Conservation (phyloP, 2,888 invertebrate genomes). For the Arctia plantaginis region DNA sequence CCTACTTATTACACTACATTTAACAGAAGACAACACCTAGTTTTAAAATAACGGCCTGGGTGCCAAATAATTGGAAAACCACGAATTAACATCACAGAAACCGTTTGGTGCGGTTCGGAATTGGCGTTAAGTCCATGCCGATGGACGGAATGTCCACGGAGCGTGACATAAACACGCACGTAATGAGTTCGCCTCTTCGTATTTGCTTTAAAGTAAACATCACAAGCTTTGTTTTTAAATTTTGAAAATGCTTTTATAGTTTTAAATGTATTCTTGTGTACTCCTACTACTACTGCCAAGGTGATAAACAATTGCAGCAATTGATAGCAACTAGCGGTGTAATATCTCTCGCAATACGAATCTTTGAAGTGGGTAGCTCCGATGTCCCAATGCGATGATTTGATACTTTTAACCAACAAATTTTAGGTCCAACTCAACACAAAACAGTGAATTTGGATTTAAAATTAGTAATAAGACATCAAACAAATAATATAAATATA, state of each 20-base stretch:
- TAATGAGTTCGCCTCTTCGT: conserved; percentile 53
- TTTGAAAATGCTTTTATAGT: not conserved
- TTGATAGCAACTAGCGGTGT: not conserved
- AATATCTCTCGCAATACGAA: not conserved
- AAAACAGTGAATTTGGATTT: no score
- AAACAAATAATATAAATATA: no score
- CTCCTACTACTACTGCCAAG: not conserved
- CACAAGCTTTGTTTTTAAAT: conserved; percentile 28
- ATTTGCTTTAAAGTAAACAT: conserved; percentile 21
- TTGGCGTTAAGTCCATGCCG: conserved; percentile 67
- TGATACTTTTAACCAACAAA: no score
- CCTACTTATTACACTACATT: conserved; percentile 40
- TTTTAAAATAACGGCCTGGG: conserved; percentile 72
- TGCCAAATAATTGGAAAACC: conserved; percentile 77
- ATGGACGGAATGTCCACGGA: conserved; percentile 62
- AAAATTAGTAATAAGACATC: no score
- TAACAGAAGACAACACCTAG: conserved; percentile 56
- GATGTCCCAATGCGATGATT: no score
- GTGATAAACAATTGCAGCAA: not conserved
- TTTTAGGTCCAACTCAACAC: no score
- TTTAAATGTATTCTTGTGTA: not conserved
- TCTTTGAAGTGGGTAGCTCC: not conserved
- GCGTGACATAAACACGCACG: conserved; percentile 69
- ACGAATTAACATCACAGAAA: conserved; percentile 65
- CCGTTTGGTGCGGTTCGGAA: conserved; percentile 68